Base-by-base conservation (phyloP, 1,140 invertebrate genomes). In the Penaeus indicus region DNA sequence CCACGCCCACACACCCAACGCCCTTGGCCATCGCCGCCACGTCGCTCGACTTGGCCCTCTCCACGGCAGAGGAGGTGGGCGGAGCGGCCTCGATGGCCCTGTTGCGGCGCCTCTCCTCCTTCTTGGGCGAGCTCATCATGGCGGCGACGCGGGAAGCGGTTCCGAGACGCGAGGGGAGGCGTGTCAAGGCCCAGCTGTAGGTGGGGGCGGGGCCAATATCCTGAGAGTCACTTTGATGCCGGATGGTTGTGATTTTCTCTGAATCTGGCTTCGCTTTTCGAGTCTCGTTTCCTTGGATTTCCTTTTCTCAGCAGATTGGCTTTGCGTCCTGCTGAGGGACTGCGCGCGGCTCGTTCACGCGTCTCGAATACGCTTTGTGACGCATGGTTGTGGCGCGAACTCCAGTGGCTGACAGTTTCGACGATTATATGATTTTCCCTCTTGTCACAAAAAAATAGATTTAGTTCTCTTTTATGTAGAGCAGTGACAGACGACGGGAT, bases 1-100 rank as follows among this genome's bases (percentile, higher is more conserved):
- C 86, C 60, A 90, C 84, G 21, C 84, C 83, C 78, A 90, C 42
- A 16, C 64, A 84, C 19, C 87, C 85, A 18, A 82, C 83, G 5
- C 86, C 89, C 27, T 61, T 78, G 16, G 69, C 32, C 22, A 80
- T 63, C n/a, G 42, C 22, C 10, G 84, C 47, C 47, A 54, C 11
- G 47, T 54, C n/a, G n/a, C n/a, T n/a, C n/a, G 67, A 69, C n/a
- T 10, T 25, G 67, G 67, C 67, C 67, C 67, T 69, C 67, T 69
- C 10, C n/a, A 32, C 27, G 18, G 64, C 60, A 27, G 47, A 75
- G 11, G 72, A 32, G 85, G 75, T 21, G 77, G 64, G 27, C 61
- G 82, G 80, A 7, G 80, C 32, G n/a, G 47, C 47, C 47, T 54
- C 47, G 61, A 54, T 61, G 54, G 82, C 27, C 27, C 67, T 69